Base-by-base conservation (phyloP, 2,113 vertebrate species). In the Lepisosteus osseus region DNA sequence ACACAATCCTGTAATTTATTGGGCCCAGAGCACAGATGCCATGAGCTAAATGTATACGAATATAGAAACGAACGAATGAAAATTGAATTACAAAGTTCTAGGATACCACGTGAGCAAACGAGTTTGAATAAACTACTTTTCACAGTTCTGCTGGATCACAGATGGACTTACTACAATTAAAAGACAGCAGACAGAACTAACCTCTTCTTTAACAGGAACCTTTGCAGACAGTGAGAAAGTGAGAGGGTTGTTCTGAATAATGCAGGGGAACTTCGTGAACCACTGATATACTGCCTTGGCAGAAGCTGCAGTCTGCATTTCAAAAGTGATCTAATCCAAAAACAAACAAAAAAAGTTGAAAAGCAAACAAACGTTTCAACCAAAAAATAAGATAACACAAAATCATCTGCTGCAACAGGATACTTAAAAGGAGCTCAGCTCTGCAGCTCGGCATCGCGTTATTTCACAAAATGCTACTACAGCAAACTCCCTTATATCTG, bases 171-270 rank as follows among this genome's bases (percentile, higher is more conserved):
- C 29, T 29, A 29, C n/a, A 15, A 59, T 59, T 59, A 8, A n/a
- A 59, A 5, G 14, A 40, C 1, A 63, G 66, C 2, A 72, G 62
- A 6, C 43, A 11, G 3, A 15, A 29, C 41, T 11, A 75, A 77
- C 77, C 76, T 77, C 72, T 0, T 80, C 70, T 57, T 40, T 65
- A 3, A 29, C n/a, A 40, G 17, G 0, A 41, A 15, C 61, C 55
- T 79, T 82, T 72, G 77, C 83, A 54, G 79, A 84, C 54, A 84
- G 80, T 17, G 79, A 79, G 78, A 90, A 90, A 47, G 77, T 65
- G 54, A 90, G 76, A 0, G 80, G 81, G 55, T 85, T 85, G 75
- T 76, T 86, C 29, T 89, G 82, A 73, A 88, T 76, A 66, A 86
- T 84, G 75, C 84, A 88, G 0, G 88, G 87, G 14, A 83, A 88